phyloP scores from a whole-genome alignment of 2,888 invertebrate species.

The Trissolcus japonicus region DNA sequence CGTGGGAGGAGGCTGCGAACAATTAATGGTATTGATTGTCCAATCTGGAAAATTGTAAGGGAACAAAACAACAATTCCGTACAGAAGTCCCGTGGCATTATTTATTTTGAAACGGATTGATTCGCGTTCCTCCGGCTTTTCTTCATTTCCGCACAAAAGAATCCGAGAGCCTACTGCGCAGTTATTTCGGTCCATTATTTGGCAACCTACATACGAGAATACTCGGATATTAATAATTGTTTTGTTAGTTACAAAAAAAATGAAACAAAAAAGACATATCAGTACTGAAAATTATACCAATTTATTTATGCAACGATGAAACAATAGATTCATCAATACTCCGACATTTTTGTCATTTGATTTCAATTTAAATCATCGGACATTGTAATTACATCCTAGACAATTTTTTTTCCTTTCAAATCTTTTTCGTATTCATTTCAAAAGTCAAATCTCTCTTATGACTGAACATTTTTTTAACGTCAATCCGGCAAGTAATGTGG shows the following conservation, averaged over 20 bases:
- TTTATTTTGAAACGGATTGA: constrained; percentile 10
- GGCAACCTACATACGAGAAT: background rate
- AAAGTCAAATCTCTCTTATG: background rate
- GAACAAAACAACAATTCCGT: too few species aligned
- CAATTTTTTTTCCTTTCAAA: background rate
- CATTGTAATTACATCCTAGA: background rate
- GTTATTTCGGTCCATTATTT: constrained; percentile 1
- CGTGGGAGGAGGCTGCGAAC: too few species aligned
- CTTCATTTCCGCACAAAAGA: background rate
- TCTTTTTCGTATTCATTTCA: background rate
- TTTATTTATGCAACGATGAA: too few species aligned
- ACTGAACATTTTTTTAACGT: background rate
- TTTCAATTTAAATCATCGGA: background rate
- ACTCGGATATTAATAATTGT: too few species aligned
- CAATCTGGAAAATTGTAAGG: too few species aligned
- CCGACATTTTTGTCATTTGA: too few species aligned
- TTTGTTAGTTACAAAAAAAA: too few species aligned
- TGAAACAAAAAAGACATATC: too few species aligned
- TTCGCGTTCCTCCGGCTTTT: constrained; percentile 4
- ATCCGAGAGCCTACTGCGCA: background rate
- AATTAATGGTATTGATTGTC: too few species aligned
- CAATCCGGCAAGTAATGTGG: background rate
- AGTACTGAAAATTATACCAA: too few species aligned
- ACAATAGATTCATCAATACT: too few species aligned
- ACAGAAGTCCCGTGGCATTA: background rate